Conservation (phyloP, 2,113 vertebrate genomes). For the Sylvietta virens region DNA sequence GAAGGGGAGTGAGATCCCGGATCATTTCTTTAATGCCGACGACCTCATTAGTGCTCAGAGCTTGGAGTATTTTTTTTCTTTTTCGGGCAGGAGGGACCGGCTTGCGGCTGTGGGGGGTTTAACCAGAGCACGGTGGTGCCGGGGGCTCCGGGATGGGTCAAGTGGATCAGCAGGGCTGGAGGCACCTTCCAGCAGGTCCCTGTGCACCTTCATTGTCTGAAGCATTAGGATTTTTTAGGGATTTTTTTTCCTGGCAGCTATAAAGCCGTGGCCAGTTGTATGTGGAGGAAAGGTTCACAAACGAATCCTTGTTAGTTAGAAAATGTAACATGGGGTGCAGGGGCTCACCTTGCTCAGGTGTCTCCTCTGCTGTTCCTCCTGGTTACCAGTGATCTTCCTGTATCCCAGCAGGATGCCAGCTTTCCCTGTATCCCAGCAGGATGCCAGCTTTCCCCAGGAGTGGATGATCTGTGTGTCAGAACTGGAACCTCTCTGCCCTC, state of each 20-base stretch:
- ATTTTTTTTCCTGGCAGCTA: background rate
- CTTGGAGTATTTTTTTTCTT: background rate
- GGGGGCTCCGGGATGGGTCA: accelerated
- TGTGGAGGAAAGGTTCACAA: background rate
- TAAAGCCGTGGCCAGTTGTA: background rate
- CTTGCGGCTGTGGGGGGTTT: background rate
- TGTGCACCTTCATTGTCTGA: background rate
- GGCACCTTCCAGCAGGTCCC: background rate
- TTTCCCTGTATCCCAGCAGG: background rate
- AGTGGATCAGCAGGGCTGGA: background rate
- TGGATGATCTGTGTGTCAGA: background rate
- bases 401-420: background rate
- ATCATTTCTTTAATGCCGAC: accelerated
- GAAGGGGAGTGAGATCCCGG: background rate
- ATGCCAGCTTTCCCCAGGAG: background rate
- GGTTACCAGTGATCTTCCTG: background rate
- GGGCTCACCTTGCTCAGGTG: background rate
- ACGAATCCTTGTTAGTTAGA: background rate
- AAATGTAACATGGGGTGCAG: background rate
- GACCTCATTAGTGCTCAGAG: background rate
- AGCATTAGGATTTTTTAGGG: background rate
- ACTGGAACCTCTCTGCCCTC: background rate
- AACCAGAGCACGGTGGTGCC: background rate
- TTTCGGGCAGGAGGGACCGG: background rate
- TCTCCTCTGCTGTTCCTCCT: background rate